Evolutionary conservation across 2,888 invertebrate genomes (phyloP).

Genomic region (Malthinus flaveolus): DNA sequence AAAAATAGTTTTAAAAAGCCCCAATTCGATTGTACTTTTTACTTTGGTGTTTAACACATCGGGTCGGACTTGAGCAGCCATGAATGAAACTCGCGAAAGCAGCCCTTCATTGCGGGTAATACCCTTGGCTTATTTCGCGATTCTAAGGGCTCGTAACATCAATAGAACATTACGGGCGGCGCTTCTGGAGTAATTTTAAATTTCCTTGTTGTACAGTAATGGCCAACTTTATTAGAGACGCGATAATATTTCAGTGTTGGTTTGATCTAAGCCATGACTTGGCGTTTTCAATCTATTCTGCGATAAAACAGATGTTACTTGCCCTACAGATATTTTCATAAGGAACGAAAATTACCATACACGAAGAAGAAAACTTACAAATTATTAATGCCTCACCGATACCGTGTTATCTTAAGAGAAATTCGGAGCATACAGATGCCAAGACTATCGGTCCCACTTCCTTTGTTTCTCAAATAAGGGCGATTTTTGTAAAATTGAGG

Average conservation of each 20-base stretch:
- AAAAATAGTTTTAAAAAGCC: slow-evolving; percentile 15
- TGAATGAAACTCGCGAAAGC: slow-evolving; percentile 21
- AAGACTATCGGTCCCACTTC: no score
- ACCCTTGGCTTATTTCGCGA: slow-evolving; percentile 16
- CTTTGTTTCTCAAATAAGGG: no score
- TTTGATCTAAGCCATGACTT: slow-evolving; percentile 22
- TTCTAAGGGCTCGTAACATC: slow-evolving; percentile 24
- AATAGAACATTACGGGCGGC: slow-evolving; percentile 25
- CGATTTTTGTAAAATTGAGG: no score
- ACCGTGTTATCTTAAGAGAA: no score
- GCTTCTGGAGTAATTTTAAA: slow-evolving; percentile 23
- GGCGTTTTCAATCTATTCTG: slow-evolving; percentile 13
- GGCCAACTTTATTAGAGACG: slow-evolving; percentile 26
- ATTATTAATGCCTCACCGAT: no score
- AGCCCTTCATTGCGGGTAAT: slow-evolving; percentile 10
- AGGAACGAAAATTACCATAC: slow-evolving; percentile 20
- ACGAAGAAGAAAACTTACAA: not conserved
- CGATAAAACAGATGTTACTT: slow-evolving; percentile 27
- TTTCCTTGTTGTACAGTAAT: slow-evolving; percentile 26
- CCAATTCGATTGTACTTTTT: slow-evolving; percentile 20
- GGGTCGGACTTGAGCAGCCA: slow-evolving; percentile 26
- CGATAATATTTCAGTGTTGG: slow-evolving; percentile 25
- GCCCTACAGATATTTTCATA: slow-evolving; percentile 25
- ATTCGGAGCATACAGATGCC: no score
- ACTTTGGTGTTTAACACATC: slow-evolving; percentile 15